A percentile compares a stretch with the other conserved stretches of the same genome.
Evolutionary conservation across 1,140 invertebrate species (phyloP).

Genomic region (Elysia chlorotica): DNA sequence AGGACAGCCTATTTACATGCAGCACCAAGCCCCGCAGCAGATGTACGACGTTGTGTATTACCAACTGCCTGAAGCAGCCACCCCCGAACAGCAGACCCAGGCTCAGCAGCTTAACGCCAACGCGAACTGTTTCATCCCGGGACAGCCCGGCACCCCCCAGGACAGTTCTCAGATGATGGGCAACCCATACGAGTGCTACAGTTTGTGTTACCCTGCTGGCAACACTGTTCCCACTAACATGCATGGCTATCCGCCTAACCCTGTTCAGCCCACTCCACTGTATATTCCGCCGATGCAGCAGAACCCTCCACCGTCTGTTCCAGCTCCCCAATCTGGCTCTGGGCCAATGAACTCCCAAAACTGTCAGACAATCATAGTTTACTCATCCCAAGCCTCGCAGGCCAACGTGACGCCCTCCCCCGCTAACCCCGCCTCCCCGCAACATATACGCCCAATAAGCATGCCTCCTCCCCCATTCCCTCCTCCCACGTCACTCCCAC

Average conservation of each 20-base stretch:
- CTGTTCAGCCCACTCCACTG: neutral
- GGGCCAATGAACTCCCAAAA: neutral
- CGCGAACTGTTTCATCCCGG: constrained; percentile 47
- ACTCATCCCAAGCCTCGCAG: neutral
- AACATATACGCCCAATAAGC: constrained; percentile 1
- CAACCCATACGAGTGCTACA: too few relatives aligned
- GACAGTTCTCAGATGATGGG: too few relatives aligned
- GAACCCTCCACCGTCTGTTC: constrained; percentile 17
- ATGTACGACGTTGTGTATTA: constrained; percentile 22
- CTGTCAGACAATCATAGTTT: neutral
- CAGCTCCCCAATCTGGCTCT: neutral
- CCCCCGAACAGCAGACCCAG: neutral
- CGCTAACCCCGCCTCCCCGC: neutral
- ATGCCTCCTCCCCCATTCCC: constrained; percentile 21
- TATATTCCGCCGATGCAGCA: constrained; percentile 18
- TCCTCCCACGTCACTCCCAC: constrained; percentile 10
- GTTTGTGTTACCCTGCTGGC: neutral
- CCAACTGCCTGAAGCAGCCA: constrained; percentile 12
- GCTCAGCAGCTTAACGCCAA: constrained; percentile 32
- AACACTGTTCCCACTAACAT: neutral
- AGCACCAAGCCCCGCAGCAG: constrained; percentile 22
- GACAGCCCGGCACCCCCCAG: constrained; percentile 6
- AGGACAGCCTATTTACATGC: constrained; percentile 52
- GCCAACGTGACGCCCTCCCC: neutral
- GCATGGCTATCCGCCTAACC: neutral